Base-by-base conservation (phyloP, 2,888 invertebrate genomes). In the Eupithecia dodoneata region DNA sequence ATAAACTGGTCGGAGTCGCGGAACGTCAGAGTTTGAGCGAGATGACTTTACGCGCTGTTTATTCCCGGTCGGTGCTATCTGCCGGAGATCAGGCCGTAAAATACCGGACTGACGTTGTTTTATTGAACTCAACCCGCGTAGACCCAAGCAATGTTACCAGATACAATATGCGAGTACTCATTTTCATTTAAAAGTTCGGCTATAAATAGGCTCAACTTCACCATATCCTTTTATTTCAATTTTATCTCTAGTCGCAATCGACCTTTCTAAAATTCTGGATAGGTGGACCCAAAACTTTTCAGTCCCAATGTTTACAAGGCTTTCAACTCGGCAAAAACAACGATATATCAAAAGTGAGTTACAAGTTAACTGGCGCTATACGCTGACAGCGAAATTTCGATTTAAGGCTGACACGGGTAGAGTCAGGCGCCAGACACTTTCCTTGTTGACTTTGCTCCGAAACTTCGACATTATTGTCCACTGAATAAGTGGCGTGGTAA, bases 341-440 rank as follows among this genome's bases (percentile, higher is more conserved):
- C 92, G 89, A 93, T 93, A 94, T 89, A 94, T 94, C 93, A 94
- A 93, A 94, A 94, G 92, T 91, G 90, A 93, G 91, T 93, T 92
- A 91, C 89, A 91, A 93, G 91, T 92, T 91, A 91, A 93, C 91
- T 89, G 90, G 86, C 86, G 88, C 86, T 89, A 88, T 89, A 89
- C 88, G 88, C 85, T 85, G 86, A 85, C 84, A 88, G 86, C 85
- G 78, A 89, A 90, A 92, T 91, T 92, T 90, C 88, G 88, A 89
- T 91, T 90, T 88, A 89, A 90, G 67, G 87, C 87, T 89, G 89
- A 90, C 90, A 90, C 86, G 89, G 90, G 89, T 88, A 88, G 84
- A 45, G 63, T 63, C 63, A 10, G 45, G 30, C 2, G 70, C 13
- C 70, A n/a, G 70, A 47, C 70, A n/a, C 82, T 83, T 83, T 87